Conservation (phyloP, 2,797 vertebrate species). For the Acrossocheilus fasciatus region DNA sequence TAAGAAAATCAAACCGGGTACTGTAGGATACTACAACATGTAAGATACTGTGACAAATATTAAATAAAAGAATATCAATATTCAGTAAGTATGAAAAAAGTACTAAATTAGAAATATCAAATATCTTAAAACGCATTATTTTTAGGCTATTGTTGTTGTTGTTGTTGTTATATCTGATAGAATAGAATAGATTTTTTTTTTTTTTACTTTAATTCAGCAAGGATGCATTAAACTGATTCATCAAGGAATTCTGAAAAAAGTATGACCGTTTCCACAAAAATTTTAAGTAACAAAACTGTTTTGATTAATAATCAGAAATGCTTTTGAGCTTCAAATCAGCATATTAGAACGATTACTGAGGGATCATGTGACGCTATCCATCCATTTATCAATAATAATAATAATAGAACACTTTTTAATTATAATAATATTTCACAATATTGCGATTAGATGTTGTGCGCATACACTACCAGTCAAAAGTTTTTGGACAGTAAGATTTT, state of each 20-base stretch:
- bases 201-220: background rate
- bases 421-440: background rate
- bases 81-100: background rate
- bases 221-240: background rate
- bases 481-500: background rate
- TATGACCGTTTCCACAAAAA: background rate
- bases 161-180: background rate
- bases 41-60: background rate
- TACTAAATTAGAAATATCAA: background rate
- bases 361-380: background rate
- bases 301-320: background rate
- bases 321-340: background rate
- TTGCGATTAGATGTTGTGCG: background rate
- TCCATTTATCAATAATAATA: background rate
- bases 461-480: background rate
- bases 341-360: background rate
- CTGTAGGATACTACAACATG: background rate
- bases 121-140: background rate
- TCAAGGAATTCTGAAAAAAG: background rate
- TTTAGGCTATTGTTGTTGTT: background rate
- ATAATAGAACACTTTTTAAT: background rate
- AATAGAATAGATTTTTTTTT: background rate
- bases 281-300: background rate
- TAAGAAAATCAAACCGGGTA: too few relatives aligned
- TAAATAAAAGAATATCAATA: background rate